Base-by-base conservation (phyloP, 2,797 vertebrate species). In the Sylvia borin region DNA sequence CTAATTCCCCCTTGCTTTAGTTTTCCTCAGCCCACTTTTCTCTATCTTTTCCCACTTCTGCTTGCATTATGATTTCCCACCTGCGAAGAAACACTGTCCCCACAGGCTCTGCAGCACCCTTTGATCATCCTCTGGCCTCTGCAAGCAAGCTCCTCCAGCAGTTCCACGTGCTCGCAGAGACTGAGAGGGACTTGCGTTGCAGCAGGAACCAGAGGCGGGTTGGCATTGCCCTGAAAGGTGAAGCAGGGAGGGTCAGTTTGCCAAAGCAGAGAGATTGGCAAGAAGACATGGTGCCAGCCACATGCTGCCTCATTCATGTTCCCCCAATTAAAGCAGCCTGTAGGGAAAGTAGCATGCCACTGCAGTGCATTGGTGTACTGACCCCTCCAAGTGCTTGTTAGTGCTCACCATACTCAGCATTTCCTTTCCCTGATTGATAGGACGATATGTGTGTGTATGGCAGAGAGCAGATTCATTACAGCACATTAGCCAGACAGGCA, bases 401-500 rank as follows among this genome's bases (percentile, higher is more conserved):
- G 85, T 1, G 9, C 92, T 85, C 94, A 68, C 86, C 54, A 65
- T 47, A 85, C 80, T 95, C 92, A 92, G 75, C 81, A 83, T 92
- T 95, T 95, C 89, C 61, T 95, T 93, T 94, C 70, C 31, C 66
- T 96, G 94, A 96, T 88, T 96, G 96, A 97, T 95, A 94, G 95
- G 55, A 91, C 0, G 45, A 82, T 74, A 43, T 1, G 2, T 58
- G 40, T 82, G 64, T 92, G 73, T 88, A 76, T 82, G 91, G 95
- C 92, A 97, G 94, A 92, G 92, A 92, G 94, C 54, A 96, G 92
- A 94, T 94, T 96, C 93, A 96, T 96, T 96, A 97, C 73, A 89
- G 94, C 81, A 73, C 92, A 94, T 97, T 97, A 97, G 89, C 92
- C 92, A 96, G 94, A 95, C 91, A 93, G 93, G 93, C 81, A 97